phyloP scores from a whole-genome alignment of 2,113 vertebrate species.

The Pseudopodoces humilis region DNA sequence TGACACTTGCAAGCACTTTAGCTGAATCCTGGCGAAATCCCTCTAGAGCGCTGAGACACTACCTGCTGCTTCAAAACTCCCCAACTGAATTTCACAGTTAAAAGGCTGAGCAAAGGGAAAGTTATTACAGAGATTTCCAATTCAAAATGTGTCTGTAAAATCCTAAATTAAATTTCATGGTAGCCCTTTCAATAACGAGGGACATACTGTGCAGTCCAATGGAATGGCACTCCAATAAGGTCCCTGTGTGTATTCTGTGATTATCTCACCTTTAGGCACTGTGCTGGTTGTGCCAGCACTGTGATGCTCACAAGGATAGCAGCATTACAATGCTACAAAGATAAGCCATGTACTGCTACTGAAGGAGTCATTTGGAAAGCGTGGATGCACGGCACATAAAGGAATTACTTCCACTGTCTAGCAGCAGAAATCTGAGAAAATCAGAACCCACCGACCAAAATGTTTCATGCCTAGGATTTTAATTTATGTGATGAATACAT shows the following conservation, averaged over 20 bases:
- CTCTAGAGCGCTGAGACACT: slow-evolving; percentile 79
- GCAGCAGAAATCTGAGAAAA: slow-evolving; percentile 14
- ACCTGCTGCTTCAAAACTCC: slow-evolving; percentile 84
- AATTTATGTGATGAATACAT: not conserved
- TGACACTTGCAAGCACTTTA: slow-evolving; percentile 87
- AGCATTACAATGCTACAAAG: not conserved
- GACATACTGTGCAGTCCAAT: slow-evolving; percentile 53
- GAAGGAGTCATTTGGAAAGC: slow-evolving; percentile 16
- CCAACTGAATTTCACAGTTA: slow-evolving; percentile 83
- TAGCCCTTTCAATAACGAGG: slow-evolving; percentile 74
- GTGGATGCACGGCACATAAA: not conserved
- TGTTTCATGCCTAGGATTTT: slow-evolving; percentile 18
- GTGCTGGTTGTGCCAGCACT: slow-evolving; percentile 40
- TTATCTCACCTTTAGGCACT: slow-evolving; percentile 69
- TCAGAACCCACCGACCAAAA: slow-evolving; percentile 9
- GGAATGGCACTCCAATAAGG: slow-evolving; percentile 40
- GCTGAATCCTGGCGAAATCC: slow-evolving; percentile 84
- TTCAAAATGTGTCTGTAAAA: slow-evolving; percentile 77
- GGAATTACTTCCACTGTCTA: slow-evolving; percentile 23
- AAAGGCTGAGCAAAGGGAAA: slow-evolving; percentile 83
- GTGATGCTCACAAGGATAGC: not conserved
- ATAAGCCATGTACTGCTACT: not conserved
- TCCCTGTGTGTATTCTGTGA: slow-evolving; percentile 31
- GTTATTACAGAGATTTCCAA: slow-evolving; percentile 80
- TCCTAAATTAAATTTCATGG: slow-evolving; percentile 84